Evolutionary conservation across 1,140 invertebrate genomes (phyloP).

Genomic region (Brachionus angularis): DNA sequence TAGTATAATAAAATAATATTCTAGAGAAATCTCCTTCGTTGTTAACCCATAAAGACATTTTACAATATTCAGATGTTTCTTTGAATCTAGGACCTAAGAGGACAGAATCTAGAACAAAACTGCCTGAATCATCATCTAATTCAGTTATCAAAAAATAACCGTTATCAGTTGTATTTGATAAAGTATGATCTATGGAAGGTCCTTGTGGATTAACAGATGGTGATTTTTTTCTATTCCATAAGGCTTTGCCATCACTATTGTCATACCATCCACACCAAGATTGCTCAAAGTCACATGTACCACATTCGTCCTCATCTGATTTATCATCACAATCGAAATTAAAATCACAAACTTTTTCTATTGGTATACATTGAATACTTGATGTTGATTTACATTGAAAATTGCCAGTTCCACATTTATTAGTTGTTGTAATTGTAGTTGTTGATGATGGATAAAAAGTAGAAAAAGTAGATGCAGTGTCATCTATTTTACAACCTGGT

Average conservation of each 20-base stretch:
- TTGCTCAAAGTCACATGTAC: constrained; percentile 52
- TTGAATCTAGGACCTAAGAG: constrained; percentile 49
- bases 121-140: constrained; percentile 57
- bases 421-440: constrained; percentile 47
- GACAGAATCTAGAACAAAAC: constrained; percentile 49
- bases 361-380: constrained; percentile 48
- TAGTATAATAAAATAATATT: constrained; percentile 7
- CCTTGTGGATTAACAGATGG: constrained; percentile 65
- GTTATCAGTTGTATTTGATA: constrained; percentile 63
- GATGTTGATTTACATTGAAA: constrained; percentile 35
- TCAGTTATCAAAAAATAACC: neutral
- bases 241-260: constrained; percentile 68
- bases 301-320: constrained; percentile 52
- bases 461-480: constrained; percentile 42
- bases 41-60: constrained; percentile 65
- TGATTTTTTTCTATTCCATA: constrained; percentile 67
- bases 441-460: constrained; percentile 27
- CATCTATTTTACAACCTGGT: constrained; percentile 47
- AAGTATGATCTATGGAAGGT: constrained; percentile 69
- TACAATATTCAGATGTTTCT: constrained; percentile 49
- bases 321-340: constrained; percentile 60
- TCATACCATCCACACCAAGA: constrained; percentile 69
- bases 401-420: constrained; percentile 27
- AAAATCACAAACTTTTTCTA: constrained; percentile 65
- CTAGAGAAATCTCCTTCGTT: constrained; percentile 65